Conservation (phyloP, 2,888 invertebrate genomes). For the Cartodere bifasciata region DNA sequence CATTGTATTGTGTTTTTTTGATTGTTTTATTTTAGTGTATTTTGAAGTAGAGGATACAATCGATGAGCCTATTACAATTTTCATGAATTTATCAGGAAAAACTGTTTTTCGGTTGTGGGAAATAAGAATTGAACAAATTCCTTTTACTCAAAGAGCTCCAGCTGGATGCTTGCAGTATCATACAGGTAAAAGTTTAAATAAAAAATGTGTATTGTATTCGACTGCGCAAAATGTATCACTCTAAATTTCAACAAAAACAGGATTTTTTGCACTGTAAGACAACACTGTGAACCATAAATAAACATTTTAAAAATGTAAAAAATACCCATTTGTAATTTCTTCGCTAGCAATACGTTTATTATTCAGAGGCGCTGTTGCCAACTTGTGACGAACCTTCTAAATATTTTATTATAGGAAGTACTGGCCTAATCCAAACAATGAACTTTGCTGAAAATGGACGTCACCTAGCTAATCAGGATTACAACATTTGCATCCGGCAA, state of each 20-base stretch:
- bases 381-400: background rate
- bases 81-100: constrained; percentile 45
- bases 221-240: no score
- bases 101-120: constrained; percentile 66
- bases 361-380: no score
- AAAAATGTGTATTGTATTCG: background rate
- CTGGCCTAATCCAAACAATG: constrained; percentile 57
- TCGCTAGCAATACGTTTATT: no score
- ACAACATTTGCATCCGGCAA: constrained; percentile 61
- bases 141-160: constrained; percentile 64
- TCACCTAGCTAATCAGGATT: constrained; percentile 66
- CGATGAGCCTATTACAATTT: constrained; percentile 38
- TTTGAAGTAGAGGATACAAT: constrained; percentile 47
- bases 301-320: no score
- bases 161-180: constrained; percentile 66
- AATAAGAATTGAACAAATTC: constrained; percentile 61
- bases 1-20: no score
- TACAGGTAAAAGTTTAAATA: constrained; percentile 37
- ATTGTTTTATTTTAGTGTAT: constrained; percentile 54
- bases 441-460: constrained; percentile 75
- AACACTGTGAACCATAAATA: no score
- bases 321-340: no score
- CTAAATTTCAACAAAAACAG: no score
- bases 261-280: no score
- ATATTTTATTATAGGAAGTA: no score